Base-by-base conservation (phyloP, 2,888 invertebrate genomes). In the Erebia aethiops region DNA sequence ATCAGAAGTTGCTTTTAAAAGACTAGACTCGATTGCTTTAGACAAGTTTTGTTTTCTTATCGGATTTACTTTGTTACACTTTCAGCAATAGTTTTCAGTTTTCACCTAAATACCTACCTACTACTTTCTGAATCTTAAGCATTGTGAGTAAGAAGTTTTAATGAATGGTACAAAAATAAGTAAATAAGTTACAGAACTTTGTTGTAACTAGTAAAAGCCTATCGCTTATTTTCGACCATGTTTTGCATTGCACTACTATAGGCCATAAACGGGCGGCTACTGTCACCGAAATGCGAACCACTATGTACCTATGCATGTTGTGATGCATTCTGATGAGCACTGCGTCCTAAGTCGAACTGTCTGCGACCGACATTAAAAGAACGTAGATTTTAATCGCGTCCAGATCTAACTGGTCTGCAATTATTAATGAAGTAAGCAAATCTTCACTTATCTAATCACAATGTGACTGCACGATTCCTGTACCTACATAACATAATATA, bases 341-440 rank as follows among this genome's bases (percentile, higher is more conserved):
- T 43, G 43, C 68, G 43, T 51, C 10, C 52, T 43, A 43, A 66
- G 43, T 51, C 4, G 13, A 35, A 41, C 43, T 65, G 69, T 75
- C 76, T 74, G 74, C 66, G 54, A 77, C 75, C 79, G 80, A 77
- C 80, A 80, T 79, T 79, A 26, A 14, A 62, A 43, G 4, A 43
- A 60, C 41, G 60, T 41, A 43, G 13, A 41, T 16, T 41, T 58
- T 11, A 16, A 43, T 43, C 60, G 60, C 41, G 14, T 35, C 35
- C 57, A 58, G 35, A 58, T 35, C 9, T 35, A 14, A 14, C 35
- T 18, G 14, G 26, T n/a, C 35, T 58, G 57, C 14, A 26, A 35
- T 58, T 35, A 9, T 14, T 58, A 58, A 54, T 18, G 16, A 18
- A 14, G 54, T 14, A 5, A 5, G n/a, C 14, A n/a, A 26, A 35